Base-by-base conservation (phyloP, 30 jellyfish, hydroid and myxozoan genomes). In the Cassiopea andromeda region DNA sequence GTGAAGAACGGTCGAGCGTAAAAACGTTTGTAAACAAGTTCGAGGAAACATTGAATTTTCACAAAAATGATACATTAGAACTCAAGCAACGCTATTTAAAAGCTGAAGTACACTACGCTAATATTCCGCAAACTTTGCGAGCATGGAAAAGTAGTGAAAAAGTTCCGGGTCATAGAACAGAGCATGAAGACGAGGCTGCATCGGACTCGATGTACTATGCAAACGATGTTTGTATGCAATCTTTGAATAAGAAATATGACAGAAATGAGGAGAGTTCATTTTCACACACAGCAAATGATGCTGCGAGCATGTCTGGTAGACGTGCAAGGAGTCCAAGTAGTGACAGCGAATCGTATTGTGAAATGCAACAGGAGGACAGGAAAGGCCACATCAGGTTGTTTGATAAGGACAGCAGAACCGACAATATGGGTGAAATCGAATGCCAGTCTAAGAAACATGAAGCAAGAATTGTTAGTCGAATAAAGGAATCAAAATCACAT, bases 1-100 rank as follows among this genome's bases (percentile, higher is more conserved):
- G 79, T 10, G 64, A 10, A 14, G 79, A 70, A 70, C 49, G 79
- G 79, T 38, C 79, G n/a, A 70, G 15, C 7, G 79, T 70, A 2
- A n/a, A 27, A 15, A 14, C 54, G 27, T 43, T 17, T 19, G 50
- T 43, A 8, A 70, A 16, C 10, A 14, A 70, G 27, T 19, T 70
- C 54, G 79, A 70, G 79, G 27, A 70, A 54, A 70, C n/a, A 14
- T 27, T 64, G 15, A 2, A 5, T 5, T 2, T 64, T 7, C 73
- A 13, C 6, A 64, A 17, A 2, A 17, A 27, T 17, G 15, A 7
- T 2, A 16, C 73, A 64, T 14, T 27, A 9, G 38, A 64, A 0
- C 2, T 27, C 19, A 9, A 9, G 73, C 27, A 7, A 64, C 2
- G 43, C 73, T 7, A 13, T 58, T 7, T 6, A 13, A 64, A 7